Evolutionary conservation across 2,797 vertebrate species (phyloP).

Genomic region (Helicolenus hilgendorfi): DNA sequence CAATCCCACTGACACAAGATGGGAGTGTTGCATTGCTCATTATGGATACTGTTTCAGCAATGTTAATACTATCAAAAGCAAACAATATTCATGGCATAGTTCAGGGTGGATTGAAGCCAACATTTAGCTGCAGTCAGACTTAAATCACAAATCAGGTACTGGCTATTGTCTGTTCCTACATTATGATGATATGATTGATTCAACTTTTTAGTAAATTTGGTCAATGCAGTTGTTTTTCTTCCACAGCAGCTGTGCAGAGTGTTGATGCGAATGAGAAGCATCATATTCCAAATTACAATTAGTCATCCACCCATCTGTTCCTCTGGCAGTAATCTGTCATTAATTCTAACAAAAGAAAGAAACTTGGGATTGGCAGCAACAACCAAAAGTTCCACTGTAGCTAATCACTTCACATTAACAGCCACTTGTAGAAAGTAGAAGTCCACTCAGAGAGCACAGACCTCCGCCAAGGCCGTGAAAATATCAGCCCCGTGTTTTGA

Average conservation of each 20-base stretch:
- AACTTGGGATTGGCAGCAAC: conserved; percentile 5
- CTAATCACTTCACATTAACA: conserved; percentile 6
- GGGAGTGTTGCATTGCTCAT: conserved; percentile 71
- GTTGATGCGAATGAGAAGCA: background rate
- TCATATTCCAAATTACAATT: conserved; percentile 27
- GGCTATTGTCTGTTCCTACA: background rate
- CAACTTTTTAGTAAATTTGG: background rate
- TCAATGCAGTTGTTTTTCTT: conserved; percentile 14
- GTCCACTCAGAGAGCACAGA: background rate
- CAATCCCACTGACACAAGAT: conserved; percentile 76
- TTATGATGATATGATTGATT: background rate
- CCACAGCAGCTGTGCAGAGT: conserved; percentile 25
- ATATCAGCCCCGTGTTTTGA: background rate
- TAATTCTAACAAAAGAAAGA: conserved; percentile 16
- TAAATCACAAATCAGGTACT: background rate
- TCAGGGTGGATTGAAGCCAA: background rate
- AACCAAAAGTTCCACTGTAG: background rate
- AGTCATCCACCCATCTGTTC: conserved; percentile 36
- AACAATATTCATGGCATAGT: background rate
- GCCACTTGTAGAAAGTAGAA: background rate
- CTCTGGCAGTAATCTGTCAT: conserved; percentile 36
- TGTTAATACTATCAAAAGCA: background rate
- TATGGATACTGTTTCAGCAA: background rate
- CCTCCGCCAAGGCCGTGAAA: background rate
- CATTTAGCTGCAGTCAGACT: background rate